phyloP scores from a whole-genome alignment of 2,113 vertebrate species.

The Furnarius figulus region DNA sequence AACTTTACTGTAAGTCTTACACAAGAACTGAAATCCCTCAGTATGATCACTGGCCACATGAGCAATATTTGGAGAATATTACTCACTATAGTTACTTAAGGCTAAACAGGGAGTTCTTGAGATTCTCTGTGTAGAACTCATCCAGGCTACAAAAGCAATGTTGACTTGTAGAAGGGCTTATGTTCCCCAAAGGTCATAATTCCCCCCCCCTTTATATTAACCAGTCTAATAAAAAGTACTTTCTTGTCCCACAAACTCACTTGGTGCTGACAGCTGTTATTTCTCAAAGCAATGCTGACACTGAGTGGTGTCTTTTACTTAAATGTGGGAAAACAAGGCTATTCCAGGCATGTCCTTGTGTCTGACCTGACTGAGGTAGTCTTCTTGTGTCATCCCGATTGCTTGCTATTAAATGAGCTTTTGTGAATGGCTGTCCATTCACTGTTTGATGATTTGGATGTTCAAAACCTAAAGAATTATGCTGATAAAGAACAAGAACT shows the following conservation, averaged over 20 bases:
- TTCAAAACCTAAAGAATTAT: neutral
- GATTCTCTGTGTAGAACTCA: neutral
- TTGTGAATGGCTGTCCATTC: neutral
- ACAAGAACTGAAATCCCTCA: neutral
- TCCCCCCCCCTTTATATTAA: neutral
- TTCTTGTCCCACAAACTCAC: neutral
- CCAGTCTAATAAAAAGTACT: neutral
- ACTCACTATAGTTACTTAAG: neutral
- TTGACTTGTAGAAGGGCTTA: neutral
- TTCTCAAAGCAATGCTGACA: neutral
- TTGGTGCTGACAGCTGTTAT: neutral
- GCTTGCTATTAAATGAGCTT: neutral
- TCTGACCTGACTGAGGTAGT: conserved; percentile 11
- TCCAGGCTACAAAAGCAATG: neutral
- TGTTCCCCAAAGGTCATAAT: neutral
- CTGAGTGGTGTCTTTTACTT: neutral
- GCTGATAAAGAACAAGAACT: neutral
- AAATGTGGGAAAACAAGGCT: neutral
- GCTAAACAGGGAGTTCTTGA: neutral
- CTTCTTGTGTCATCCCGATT: neutral
- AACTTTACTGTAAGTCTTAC: neutral
- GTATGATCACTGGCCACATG: neutral
- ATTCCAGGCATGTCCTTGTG: neutral
- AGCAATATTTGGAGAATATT: neutral
- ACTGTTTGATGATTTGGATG: neutral